Conservation (phyloP, 2,797 vertebrate genomes). For the Lepus oiostolus region DNA sequence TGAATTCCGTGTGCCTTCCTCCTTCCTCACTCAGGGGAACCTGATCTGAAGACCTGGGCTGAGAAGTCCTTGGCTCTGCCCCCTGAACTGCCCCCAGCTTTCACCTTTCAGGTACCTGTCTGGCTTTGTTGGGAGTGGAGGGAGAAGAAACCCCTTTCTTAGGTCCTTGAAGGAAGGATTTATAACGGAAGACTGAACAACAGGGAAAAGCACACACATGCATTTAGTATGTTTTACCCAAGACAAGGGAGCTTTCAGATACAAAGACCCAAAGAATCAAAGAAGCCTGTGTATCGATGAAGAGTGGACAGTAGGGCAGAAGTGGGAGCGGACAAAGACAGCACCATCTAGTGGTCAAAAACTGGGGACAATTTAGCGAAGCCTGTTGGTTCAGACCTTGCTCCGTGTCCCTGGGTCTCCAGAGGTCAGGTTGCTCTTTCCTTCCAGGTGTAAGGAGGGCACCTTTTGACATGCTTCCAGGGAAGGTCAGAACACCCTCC, state of each 20-base stretch:
- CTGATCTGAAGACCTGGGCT: background rate
- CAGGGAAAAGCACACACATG: background rate
- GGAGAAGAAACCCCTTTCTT: background rate
- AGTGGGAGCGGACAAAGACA: fast-evolving
- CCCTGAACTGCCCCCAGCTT: background rate
- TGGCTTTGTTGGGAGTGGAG: background rate
- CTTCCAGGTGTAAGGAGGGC: background rate
- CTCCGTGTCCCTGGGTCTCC: no score
- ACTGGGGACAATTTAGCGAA: no score
- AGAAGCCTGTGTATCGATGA: background rate
- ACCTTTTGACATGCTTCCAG: background rate
- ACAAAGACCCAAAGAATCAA: background rate
- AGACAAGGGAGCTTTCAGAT: background rate
- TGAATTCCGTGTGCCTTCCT: background rate
- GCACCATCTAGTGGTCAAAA: background rate
- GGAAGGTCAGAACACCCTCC: background rate
- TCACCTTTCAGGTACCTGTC: no score
- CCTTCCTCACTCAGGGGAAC: fast-evolving
- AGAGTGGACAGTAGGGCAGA: background rate
- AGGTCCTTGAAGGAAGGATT: background rate
- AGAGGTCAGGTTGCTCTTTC: background rate
- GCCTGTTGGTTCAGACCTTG: background rate
- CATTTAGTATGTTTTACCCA: background rate
- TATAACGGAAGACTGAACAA: background rate
- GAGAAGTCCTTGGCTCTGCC: background rate